Base-by-base conservation (phyloP, 2,888 invertebrate genomes). In the Acheta domesticus region DNA sequence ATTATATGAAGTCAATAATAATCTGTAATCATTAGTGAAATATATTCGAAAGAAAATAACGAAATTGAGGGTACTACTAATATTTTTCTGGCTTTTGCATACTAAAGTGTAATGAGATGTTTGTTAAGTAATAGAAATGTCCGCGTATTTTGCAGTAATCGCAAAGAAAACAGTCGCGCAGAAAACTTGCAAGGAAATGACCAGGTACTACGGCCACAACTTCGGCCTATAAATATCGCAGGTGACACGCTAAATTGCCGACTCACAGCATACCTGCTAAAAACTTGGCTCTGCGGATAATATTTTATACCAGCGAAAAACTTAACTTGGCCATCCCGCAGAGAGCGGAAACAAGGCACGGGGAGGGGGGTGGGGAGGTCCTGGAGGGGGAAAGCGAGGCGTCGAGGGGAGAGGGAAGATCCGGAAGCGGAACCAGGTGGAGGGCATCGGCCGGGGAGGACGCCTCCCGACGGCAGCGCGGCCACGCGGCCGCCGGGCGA, bases 41-140 rank as follows among this genome's bases (percentile, higher is more conserved):
- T 8, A 8, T 0, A 36, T 8, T 36, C 36, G 8, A 8, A 36
- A 36, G 36, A 8, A 36, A 1, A 1, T 1, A 36, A 36, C 8
- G 36, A 36, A 36, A 8, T 36, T 5, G 36, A 36, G 8, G 36
- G 8, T 36, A 5, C 36, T 36, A 8, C 36, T 36, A 36, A 36
- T 36, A 36, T 36, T 36, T 36, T 36, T 3, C 23, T 36, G 36
- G 36, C 36, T 36, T 36, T 36, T 5, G 8, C 1, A 36, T 36
- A 36, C 36, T 36, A 62, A 62, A 62, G 14, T 14, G 62, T 62
- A 62, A 62, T 62, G 62, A 14, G 16, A 19, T 62, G 62, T 62
- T 62, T 62, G 62, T 14, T 62, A 62, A 62, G 62, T 62, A 62
- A 62, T 62, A 62, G 62, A 62, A 62, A 62, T 62, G 62, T 62